Conservation (phyloP, 2,113 vertebrate species). For the Pholis gunnellus region DNA sequence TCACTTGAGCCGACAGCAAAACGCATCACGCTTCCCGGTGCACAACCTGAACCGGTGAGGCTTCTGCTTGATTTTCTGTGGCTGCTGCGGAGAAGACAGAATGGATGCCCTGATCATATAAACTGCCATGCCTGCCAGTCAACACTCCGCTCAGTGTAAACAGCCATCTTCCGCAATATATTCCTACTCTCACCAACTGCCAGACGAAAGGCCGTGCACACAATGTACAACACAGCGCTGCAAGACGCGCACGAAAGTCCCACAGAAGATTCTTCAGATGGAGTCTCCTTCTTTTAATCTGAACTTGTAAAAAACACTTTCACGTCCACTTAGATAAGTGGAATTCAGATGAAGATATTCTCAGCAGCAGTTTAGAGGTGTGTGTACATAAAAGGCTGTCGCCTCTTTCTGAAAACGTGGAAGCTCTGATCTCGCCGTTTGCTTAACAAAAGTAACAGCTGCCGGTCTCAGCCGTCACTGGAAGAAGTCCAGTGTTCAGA, state of each 20-base stretch:
- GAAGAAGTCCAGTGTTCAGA: slow-evolving; percentile 12
- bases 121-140: slow-evolving; percentile 41
- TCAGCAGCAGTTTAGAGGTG: not conserved
- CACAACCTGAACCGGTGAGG: slow-evolving; percentile 15
- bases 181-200: slow-evolving; percentile 11
- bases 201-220: slow-evolving; percentile 18
- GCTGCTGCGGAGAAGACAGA: slow-evolving; percentile 41
- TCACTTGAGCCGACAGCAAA: slow-evolving; percentile 22
- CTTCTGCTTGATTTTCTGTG: slow-evolving; percentile 48
- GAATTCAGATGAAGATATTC: not conserved
- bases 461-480: slow-evolving; percentile 19
- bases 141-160: slow-evolving; percentile 40
- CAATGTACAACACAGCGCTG: not conserved
- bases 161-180: slow-evolving; percentile 16
- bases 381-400: not conserved
- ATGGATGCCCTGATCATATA: slow-evolving; percentile 41
- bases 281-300: not conserved
- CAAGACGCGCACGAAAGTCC: not conserved
- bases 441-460: slow-evolving; percentile 10
- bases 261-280: not conserved
- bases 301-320: slow-evolving; percentile 1
- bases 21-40: slow-evolving; percentile 3
- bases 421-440: slow-evolving; percentile 20
- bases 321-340: not conserved
- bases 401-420: slow-evolving; percentile 11